Conservation (phyloP, 2,113 vertebrate species). For the Pedionomus torquatus region DNA sequence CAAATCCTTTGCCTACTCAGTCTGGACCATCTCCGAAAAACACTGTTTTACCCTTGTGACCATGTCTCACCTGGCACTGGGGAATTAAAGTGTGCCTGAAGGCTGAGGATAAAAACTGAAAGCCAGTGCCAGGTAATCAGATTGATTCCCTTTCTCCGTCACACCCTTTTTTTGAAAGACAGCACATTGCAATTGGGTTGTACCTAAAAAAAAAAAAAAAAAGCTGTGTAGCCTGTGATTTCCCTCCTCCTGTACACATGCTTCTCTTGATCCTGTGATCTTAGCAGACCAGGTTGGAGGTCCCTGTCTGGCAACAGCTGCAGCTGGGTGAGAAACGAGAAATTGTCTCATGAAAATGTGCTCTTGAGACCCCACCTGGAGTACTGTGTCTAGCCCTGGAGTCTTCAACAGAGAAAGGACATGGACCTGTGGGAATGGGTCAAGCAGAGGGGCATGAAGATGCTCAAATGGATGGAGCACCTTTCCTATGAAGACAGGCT, state of each 20-base stretch:
- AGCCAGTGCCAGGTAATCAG: background rate
- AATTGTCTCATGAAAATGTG: background rate
- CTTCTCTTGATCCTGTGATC: background rate
- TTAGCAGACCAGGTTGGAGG: background rate
- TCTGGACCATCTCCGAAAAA: background rate
- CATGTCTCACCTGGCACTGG: background rate
- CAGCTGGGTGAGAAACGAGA: background rate
- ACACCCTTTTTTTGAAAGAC: background rate
- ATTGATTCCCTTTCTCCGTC: background rate
- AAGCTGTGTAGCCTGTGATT: background rate
- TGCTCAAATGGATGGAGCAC: too few relatives aligned
- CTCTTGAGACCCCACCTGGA: too few relatives aligned
- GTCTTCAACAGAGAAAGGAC: too few relatives aligned
- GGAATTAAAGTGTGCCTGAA: background rate
- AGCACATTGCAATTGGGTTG: background rate
- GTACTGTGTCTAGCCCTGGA: too few relatives aligned
- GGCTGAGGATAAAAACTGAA: background rate
- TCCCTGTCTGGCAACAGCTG: rapidly evolving
- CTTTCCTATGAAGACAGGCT: too few relatives aligned
- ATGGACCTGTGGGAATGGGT: too few relatives aligned
- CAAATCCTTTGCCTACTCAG: background rate
- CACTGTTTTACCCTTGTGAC: background rate
- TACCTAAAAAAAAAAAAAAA: too few relatives aligned
- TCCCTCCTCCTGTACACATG: rapidly evolving
- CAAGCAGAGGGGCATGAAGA: too few relatives aligned